A percentile compares a stretch with the other conserved stretches of the same genome.
phyloP scores from a whole-genome alignment of 2,888 invertebrate genomes.

The Galeopsomyia nigrocyanea region DNA sequence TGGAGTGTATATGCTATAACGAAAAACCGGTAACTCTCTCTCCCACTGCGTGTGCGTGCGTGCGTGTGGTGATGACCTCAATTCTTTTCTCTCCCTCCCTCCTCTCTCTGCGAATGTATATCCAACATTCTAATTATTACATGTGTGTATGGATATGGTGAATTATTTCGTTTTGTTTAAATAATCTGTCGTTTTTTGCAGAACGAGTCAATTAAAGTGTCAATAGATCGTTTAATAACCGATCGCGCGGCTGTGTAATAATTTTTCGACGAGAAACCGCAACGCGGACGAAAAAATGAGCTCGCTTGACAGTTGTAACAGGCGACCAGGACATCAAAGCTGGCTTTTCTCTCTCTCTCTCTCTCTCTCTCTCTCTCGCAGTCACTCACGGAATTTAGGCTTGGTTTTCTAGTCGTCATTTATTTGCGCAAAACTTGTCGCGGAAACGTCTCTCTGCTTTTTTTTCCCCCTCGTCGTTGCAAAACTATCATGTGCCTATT shows the following conservation, averaged over 20 bases:
- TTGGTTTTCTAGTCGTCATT: slow-evolving; percentile 1
- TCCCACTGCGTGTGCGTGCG: slow-evolving; percentile 35
- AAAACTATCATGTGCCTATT: no score
- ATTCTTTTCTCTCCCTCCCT: no score
- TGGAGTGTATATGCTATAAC: slow-evolving; percentile 32
- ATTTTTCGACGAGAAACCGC: slow-evolving; percentile 52
- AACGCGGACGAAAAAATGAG: slow-evolving; percentile 58
- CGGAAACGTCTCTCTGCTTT: no score
- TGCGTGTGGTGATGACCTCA: slow-evolving; percentile 50
- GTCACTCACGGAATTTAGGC: slow-evolving; percentile 44
- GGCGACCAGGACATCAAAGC: slow-evolving; percentile 55
- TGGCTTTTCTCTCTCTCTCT: slow-evolving; percentile 3
- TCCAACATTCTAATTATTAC: no score
- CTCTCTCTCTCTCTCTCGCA: background rate
- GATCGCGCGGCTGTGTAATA: slow-evolving; percentile 43
- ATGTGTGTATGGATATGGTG: no score
- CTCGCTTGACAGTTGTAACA: slow-evolving; percentile 55
- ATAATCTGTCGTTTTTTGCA: no score
- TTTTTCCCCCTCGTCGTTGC: no score
- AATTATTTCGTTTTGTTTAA: no score
- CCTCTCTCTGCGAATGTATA: no score
- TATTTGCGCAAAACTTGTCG: background rate
- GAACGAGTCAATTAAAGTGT: no score
- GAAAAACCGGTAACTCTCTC: slow-evolving; percentile 49
- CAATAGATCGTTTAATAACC: no score